These are phyloP conservation scores for Morus bassanus DNA, from an alignment of 2,797 vertebrate genomes.

Conservation along the genomic window DNA sequence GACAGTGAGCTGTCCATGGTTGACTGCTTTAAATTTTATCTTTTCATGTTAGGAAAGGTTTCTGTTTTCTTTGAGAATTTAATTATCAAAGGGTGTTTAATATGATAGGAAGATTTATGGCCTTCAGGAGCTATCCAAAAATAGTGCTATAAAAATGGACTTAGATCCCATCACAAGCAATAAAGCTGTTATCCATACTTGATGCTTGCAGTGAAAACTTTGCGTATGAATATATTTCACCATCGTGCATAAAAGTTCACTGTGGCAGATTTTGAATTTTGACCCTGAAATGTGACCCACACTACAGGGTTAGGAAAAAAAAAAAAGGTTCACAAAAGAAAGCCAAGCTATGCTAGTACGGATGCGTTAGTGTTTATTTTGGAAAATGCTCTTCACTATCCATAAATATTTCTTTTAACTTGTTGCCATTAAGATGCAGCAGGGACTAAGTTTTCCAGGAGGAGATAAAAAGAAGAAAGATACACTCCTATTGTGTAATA, in stretches of 20 bases:
- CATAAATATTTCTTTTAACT: conserved; percentile 62
- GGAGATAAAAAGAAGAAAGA: conserved; percentile 70
- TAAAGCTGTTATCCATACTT: conserved; percentile 50
- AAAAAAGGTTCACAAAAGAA: conserved; percentile 3
- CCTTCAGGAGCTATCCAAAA: conserved; percentile 67
- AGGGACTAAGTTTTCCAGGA: conserved; percentile 66
- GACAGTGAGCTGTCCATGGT: conserved; percentile 68
- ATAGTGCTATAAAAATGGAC: conserved; percentile 62
- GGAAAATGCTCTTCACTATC: conserved; percentile 31
- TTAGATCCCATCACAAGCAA: conserved; percentile 54
- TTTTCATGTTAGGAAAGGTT: conserved; percentile 64
- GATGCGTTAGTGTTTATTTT: conserved; percentile 60
- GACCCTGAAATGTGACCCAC: conserved; percentile 53
- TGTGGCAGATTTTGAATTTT: conserved; percentile 60
- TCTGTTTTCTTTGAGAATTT: conserved; percentile 69
- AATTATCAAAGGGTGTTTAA: conserved; percentile 75
- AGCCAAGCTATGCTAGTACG: conserved; percentile 41
- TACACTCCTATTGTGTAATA: conserved; percentile 76
- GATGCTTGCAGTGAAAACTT: conserved; percentile 61
- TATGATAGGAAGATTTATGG: conserved; percentile 66
- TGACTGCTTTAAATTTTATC: conserved; percentile 67
- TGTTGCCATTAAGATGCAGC: conserved; percentile 60
- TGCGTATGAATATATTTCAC: conserved; percentile 43
- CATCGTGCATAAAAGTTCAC: conserved; percentile 42
- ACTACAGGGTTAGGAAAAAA: background rate